Evolutionary conservation across 2,113 vertebrate species (phyloP).

Genomic region (Epinephelus fuscoguttatus): DNA sequence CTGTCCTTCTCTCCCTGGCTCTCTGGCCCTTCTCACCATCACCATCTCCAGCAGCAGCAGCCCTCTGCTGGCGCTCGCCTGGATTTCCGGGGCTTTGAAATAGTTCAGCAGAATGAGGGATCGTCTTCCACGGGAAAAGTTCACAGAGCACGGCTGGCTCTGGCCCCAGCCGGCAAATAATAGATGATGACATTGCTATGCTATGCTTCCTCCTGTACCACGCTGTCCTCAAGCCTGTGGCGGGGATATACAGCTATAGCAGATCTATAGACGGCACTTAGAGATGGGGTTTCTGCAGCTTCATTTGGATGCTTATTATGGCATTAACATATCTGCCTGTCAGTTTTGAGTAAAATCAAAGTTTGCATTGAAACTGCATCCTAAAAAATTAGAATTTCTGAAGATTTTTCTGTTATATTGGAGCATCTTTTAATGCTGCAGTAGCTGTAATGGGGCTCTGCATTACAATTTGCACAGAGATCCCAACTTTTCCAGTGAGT

Average conservation of each 20-base stretch:
- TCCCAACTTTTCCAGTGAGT: not conserved
- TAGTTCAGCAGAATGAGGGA: constrained; percentile 81
- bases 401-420: not conserved
- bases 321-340: not conserved
- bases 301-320: not conserved
- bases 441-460: not conserved
- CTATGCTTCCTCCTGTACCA: constrained; percentile 60
- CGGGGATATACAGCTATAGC: constrained; percentile 23
- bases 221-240: constrained; percentile 52
- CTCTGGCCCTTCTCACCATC: constrained; percentile 38
- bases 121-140: constrained; percentile 83
- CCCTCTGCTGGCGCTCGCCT: constrained; percentile 76
- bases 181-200: constrained; percentile 85
- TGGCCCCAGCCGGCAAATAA: constrained; percentile 82
- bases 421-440: not conserved
- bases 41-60: constrained; percentile 52
- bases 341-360: not conserved
- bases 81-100: constrained; percentile 88
- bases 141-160: constrained; percentile 86
- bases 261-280: constrained; percentile 31
- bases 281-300: not conserved
- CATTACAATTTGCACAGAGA: not conserved
- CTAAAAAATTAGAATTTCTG: not conserved
- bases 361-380: not conserved
- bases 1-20: constrained; percentile 10